Conservation (phyloP, 2,888 invertebrate genomes). For the Lycocerus yunnanus region DNA sequence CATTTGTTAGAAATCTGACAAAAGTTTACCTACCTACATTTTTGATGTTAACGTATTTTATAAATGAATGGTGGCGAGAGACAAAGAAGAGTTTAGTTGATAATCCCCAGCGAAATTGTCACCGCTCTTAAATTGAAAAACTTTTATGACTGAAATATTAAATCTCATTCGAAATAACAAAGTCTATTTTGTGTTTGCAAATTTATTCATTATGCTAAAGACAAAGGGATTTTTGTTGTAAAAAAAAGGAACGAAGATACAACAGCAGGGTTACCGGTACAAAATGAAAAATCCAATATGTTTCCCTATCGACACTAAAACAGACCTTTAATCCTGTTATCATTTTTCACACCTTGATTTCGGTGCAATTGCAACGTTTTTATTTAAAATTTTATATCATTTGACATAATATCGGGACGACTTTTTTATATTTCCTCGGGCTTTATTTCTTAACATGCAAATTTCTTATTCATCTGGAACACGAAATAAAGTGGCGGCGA, state of each 20-base stretch:
- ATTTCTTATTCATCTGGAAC: constrained; percentile 1
- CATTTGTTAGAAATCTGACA: not conserved
- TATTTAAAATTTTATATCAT: not conserved
- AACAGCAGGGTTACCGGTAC: not conserved
- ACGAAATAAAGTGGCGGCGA: not conserved
- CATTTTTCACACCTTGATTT: not conserved
- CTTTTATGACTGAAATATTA: not conserved
- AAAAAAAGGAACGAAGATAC: not conserved
- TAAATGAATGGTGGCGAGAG: not conserved
- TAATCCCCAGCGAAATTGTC: not conserved
- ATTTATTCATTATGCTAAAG: not conserved
- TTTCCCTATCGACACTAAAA: not conserved
- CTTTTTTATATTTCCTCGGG: not conserved
- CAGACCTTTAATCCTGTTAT: not conserved
- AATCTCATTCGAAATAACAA: not conserved
- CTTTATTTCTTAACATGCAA: not conserved
- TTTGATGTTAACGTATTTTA: not conserved
- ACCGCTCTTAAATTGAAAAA: not conserved
- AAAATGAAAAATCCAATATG: not conserved
- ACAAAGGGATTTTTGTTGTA: not conserved
- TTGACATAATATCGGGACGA: not conserved
- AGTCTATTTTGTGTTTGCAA: not conserved
- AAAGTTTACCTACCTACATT: not conserved
- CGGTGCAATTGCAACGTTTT: too few species aligned
- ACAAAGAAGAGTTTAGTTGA: not conserved